Conservation (phyloP, 2,888 invertebrate species). For the Pristionchus entomophagus region DNA sequence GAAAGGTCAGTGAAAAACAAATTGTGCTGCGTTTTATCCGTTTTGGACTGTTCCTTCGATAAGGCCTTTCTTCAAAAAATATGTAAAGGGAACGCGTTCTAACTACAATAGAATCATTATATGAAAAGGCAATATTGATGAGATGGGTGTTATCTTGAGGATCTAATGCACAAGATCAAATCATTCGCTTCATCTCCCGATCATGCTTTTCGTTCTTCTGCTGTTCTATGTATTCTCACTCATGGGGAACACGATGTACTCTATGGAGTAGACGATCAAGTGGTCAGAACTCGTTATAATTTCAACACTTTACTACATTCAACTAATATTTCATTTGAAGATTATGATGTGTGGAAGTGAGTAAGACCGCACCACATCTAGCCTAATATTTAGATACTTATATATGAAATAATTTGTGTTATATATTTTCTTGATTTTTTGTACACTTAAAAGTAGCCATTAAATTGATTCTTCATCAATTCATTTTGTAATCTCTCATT, state of each 20-base stretch:
- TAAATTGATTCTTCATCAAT: no score
- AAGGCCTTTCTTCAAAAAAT: not conserved
- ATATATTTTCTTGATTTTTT: no score
- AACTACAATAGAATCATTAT: not conserved
- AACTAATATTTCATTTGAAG: no score
- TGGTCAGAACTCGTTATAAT: conserved; percentile 51
- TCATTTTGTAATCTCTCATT: not conserved
- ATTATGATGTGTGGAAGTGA: no score
- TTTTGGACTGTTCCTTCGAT: no score
- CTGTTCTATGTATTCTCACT: conserved; percentile 69
- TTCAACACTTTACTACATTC: no score
- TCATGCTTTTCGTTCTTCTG: conserved; percentile 50
- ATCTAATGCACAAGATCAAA: not conserved
- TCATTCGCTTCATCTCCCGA: not conserved
- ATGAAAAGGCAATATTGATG: no score
- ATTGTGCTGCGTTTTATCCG: not conserved
- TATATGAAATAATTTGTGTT: no score
- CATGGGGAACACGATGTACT: conserved; percentile 73
- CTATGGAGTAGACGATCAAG: conserved; percentile 64
- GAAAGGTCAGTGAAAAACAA: conserved; percentile 57
- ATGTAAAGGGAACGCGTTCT: not conserved
- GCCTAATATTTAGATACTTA: no score
- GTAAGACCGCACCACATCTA: no score
- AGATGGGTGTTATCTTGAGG: not conserved
- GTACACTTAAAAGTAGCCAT: no score